Evolutionary conservation across 2,113 vertebrate species (phyloP).

Genomic region (Nettapus auritus): DNA sequence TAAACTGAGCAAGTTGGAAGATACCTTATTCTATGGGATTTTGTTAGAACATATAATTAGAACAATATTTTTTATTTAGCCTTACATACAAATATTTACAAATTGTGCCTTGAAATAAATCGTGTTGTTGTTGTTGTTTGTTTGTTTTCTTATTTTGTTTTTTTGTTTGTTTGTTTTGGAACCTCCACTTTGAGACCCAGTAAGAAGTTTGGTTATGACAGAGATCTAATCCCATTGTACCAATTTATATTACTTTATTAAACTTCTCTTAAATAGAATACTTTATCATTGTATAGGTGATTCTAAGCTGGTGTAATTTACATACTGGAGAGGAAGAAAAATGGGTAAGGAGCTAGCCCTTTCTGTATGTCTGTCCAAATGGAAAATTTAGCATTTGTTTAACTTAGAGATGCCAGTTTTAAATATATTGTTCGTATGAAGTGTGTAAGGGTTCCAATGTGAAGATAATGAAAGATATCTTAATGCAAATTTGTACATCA

Average conservation of each 20-base stretch:
- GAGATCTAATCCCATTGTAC: neutral
- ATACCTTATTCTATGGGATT: neutral
- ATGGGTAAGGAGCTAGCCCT: neutral
- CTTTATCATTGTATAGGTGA: neutral
- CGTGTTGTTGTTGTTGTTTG: neutral
- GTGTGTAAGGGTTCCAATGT: rapidly evolving
- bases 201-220: neutral
- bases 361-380: neutral
- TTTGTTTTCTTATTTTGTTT: neutral
- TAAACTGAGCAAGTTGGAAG: neutral
- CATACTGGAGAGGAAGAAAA: neutral
- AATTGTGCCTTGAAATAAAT: neutral
- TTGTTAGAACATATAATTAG: neutral
- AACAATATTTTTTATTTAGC: neutral
- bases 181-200: neutral
- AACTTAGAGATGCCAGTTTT: neutral
- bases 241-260: neutral
- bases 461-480: neutral
- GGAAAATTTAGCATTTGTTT: neutral
- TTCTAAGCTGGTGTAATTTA: neutral
- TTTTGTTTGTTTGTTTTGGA: neutral
- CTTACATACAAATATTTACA: neutral
- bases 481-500: neutral
- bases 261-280: neutral
- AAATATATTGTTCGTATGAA: neutral